Conservation (phyloP, 2,888 invertebrate species). For the Ceraclea dissimilis region DNA sequence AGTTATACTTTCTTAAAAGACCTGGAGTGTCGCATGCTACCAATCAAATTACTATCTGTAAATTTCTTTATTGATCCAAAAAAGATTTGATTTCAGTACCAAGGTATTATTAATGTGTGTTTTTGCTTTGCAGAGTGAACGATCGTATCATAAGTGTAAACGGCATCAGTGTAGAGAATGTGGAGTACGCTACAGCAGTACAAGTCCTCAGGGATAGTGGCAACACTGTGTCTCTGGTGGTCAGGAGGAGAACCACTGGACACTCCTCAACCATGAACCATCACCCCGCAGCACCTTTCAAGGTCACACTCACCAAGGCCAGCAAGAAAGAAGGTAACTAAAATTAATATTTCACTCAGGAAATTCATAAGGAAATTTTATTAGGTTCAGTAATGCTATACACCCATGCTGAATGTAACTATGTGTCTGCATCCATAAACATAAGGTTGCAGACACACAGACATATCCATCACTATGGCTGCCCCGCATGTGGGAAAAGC, state of each 20-base stretch:
- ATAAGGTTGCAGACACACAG: too few relatives aligned
- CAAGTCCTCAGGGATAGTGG: slow-evolving; percentile 87
- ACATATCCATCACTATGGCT: too few relatives aligned
- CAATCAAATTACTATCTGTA: too few relatives aligned
- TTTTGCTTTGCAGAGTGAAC: slow-evolving; percentile 68
- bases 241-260: slow-evolving; percentile 70
- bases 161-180: slow-evolving; percentile 91
- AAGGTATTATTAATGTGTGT: too few relatives aligned
- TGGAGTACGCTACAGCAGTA: slow-evolving; percentile 92
- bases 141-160: slow-evolving; percentile 97
- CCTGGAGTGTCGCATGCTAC: too few relatives aligned
- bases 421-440: too few relatives aligned
- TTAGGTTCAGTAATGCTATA: background rate
- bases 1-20: too few relatives aligned
- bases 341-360: too few relatives aligned
- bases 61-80: too few relatives aligned
- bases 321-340: slow-evolving; percentile 87
- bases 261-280: slow-evolving; percentile 34
- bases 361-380: background rate
- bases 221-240: slow-evolving; percentile 79
- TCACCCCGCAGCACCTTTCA: slow-evolving; percentile 51
- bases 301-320: slow-evolving; percentile 83
- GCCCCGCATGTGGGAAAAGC: too few relatives aligned
- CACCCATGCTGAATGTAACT: too few relatives aligned
- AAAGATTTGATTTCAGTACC: too few relatives aligned